Evolutionary conservation across 2,113 vertebrate genomes (phyloP).

Genomic region (Perca schrenkii): DNA sequence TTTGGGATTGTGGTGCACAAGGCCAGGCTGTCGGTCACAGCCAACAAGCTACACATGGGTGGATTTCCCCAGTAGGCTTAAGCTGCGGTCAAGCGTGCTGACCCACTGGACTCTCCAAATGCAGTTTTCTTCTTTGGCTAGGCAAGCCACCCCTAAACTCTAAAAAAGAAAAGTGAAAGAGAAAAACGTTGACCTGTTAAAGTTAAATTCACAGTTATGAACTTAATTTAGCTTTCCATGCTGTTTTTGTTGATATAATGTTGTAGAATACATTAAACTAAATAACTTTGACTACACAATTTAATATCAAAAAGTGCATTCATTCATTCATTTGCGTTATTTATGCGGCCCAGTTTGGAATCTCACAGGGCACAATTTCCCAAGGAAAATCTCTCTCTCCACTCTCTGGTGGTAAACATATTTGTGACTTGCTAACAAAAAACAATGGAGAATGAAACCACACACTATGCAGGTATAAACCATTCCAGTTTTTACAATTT

Average conservation of each 20-base stretch:
- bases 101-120: conserved; percentile 6
- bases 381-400: background rate
- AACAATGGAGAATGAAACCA: background rate
- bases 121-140: conserved; percentile 13
- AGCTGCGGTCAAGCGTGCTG: conserved; percentile 22
- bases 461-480: background rate
- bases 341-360: background rate
- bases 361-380: too few relatives aligned
- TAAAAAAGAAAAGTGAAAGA: background rate
- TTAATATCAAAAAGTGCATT: background rate
- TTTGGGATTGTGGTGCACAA: conserved; percentile 39
- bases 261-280: background rate
- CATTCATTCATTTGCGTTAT: background rate
- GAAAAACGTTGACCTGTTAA: background rate
- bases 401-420: background rate
- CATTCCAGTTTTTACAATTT: background rate
- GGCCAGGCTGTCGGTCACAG: conserved; percentile 41
- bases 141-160: background rate
- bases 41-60: conserved; percentile 38
- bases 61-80: conserved; percentile 11
- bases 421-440: background rate
- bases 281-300: background rate
- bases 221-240: background rate
- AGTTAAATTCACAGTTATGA: background rate
- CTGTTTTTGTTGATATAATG: background rate